Percentiles rank a stretch among this genome's conserved stretches.
These are phyloP conservation scores for Pherbina coryleti DNA, from an alignment of 2,888 invertebrate species.

Conservation along the genomic window DNA sequence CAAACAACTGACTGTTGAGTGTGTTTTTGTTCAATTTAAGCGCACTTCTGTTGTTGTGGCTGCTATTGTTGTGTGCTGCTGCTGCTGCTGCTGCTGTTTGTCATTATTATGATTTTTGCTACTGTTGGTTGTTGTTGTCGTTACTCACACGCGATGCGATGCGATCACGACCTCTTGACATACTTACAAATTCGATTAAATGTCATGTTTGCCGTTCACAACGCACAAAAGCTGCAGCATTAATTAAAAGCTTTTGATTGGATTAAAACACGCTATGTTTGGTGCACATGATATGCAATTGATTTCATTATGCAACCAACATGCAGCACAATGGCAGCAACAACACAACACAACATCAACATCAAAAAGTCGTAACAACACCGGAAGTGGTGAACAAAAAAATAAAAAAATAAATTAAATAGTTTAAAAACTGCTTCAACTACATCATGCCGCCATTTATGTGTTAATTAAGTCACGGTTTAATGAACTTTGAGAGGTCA, in stretches of 20 bases:
- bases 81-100: background rate
- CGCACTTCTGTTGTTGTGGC: background rate
- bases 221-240: constrained; percentile 12
- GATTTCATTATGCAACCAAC: background rate
- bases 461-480: too few relatives aligned
- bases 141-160: background rate
- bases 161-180: background rate
- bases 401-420: background rate
- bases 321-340: background rate
- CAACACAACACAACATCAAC: background rate
- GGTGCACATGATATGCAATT: constrained; percentile 3
- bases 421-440: too few relatives aligned
- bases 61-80: background rate
- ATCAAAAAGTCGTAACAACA: background rate
- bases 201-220: background rate
- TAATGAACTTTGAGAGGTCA: too few relatives aligned
- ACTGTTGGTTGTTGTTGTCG: background rate
- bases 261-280: constrained; percentile 13
- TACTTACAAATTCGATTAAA: background rate
- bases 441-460: too few relatives aligned
- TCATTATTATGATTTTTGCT: background rate
- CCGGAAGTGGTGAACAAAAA: background rate
- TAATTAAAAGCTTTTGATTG: constrained; percentile 6
- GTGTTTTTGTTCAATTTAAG: too few relatives aligned
- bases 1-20: too few relatives aligned